Conservation (phyloP, 2,888 invertebrate genomes). For the Gnatocerus cornutus region DNA sequence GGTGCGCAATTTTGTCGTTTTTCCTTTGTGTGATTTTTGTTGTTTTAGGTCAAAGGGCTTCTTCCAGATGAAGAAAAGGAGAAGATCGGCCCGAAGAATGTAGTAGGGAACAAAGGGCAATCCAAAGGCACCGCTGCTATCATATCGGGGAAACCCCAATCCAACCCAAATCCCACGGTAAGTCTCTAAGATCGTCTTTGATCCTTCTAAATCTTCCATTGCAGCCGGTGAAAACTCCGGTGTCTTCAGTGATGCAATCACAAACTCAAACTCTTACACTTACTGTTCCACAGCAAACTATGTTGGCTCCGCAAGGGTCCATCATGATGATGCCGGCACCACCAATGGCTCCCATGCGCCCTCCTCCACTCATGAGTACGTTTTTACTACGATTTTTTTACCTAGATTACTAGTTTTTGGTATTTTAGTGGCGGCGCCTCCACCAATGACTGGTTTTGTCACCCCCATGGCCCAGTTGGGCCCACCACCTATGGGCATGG, state of each 20-base stretch:
- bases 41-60: slow-evolving; percentile 83
- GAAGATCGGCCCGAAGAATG: slow-evolving; percentile 95
- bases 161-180: slow-evolving; percentile 59
- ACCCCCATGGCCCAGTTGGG: slow-evolving; percentile 68
- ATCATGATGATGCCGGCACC: slow-evolving; percentile 79
- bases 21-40: slow-evolving; percentile 21
- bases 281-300: slow-evolving; percentile 72
- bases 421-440: slow-evolving; percentile 70
- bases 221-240: slow-evolving; percentile 69
- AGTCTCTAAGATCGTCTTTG: background rate
- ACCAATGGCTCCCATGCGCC: slow-evolving; percentile 75
- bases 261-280: slow-evolving; percentile 71
- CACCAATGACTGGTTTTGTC: slow-evolving; percentile 71
- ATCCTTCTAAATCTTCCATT: background rate
- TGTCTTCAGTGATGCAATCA: slow-evolving; percentile 72
- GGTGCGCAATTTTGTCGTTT: no score
- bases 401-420: no score
- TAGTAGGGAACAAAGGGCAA: slow-evolving; percentile 66
- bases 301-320: slow-evolving; percentile 72
- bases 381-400: background rate
- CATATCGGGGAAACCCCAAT: slow-evolving; percentile 69
- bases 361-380: slow-evolving; percentile 76
- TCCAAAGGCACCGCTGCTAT: slow-evolving; percentile 68
- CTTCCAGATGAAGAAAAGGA: slow-evolving; percentile 97
- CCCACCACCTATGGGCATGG: slow-evolving; percentile 68